Evolutionary conservation across 2,888 invertebrate species (phyloP), one percentile per base, ranked within the genome.

Genomic region (Lamellibrachia columna): DNA sequence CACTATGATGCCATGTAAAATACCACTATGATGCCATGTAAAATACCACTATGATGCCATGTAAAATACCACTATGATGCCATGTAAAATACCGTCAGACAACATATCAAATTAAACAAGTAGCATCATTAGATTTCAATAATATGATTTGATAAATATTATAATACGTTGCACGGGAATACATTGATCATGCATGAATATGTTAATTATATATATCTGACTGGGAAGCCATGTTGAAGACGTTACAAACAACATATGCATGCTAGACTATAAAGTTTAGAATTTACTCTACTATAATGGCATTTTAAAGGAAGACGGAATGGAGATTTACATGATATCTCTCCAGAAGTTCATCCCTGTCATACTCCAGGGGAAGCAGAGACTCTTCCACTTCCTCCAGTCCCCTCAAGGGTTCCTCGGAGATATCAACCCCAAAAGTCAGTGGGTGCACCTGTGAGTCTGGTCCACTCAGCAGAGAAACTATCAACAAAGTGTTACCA

Each of bases 301-400:
- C n/a, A 6, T 75, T 75, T 75, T 11, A 15, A 6, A 75, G 11
- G 6, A 75, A 75, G 22, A 22, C n/a, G 75, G 75, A 75, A 75
- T 75, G 75, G 58, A 15, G 75, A 95, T 95, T 94, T 94, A 96
- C 96, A 94, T 96, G 95, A 93, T 96, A 96, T 94, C 94, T 95
- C 92, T 96, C 95, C 40, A 96, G 94, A 4, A 96, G 94, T 90
- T 94, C 94, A 53, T 96, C 96, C 93, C 96, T 94, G 93, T 95
- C 95, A 94, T 95, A 95, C 94, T 94, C 94, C 92, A 94, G 91
- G 4, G 75, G 22, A 75, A 75, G 95, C 90, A 95, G 95, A 60
- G 95, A 95, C 53, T 95, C 95, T 8, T 95, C 95, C 52, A 95
- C 95, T 58, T 95, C 95, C 91, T 95, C 95, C 60, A 95, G 95